Percentiles rank a stretch among this genome's conserved stretches.
These are phyloP conservation scores for Conistra vaccinii DNA, from an alignment of 2,888 invertebrate species.

Conservation along the genomic window DNA sequence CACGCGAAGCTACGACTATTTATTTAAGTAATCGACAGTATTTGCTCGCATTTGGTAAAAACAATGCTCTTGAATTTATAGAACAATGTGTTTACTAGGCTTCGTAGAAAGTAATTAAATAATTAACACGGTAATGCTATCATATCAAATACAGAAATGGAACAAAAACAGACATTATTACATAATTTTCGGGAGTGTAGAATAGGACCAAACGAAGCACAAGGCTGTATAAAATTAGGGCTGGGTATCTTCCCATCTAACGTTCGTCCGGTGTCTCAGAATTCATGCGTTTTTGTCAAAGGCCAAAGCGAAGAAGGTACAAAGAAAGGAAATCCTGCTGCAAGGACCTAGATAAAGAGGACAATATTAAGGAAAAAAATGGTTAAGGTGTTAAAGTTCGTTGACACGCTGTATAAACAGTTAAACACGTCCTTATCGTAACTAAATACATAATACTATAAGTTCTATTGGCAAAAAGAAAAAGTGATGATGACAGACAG, in stretches of 20 bases:
- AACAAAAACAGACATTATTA: neutral
- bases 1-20: slow-evolving; percentile 41
- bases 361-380: slow-evolving; percentile 2
- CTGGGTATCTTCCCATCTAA: slow-evolving; percentile 15
- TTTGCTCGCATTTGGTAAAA: slow-evolving; percentile 36
- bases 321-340: slow-evolving; percentile 23
- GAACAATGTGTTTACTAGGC: slow-evolving; percentile 2
- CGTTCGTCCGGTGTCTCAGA: slow-evolving; percentile 6
- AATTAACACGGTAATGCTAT: neutral
- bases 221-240: slow-evolving; percentile 12
- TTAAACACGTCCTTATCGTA: neutral
- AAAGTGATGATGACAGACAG: neutral
- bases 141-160: neutral
- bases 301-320: slow-evolving; percentile 15
- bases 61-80: slow-evolving; percentile 33
- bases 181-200: neutral
- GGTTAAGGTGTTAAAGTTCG: slow-evolving; percentile 9
- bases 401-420: neutral
- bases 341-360: slow-evolving; percentile 23
- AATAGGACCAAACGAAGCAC: slow-evolving; percentile 1
- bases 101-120: neutral
- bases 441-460: neutral
- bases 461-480: neutral
- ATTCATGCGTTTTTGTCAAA: slow-evolving; percentile 44
- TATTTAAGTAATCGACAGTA: slow-evolving; percentile 41